These are phyloP conservation scores for Epinotia ramella DNA, from an alignment of 2,888 invertebrate species.

Conservation along the genomic window DNA sequence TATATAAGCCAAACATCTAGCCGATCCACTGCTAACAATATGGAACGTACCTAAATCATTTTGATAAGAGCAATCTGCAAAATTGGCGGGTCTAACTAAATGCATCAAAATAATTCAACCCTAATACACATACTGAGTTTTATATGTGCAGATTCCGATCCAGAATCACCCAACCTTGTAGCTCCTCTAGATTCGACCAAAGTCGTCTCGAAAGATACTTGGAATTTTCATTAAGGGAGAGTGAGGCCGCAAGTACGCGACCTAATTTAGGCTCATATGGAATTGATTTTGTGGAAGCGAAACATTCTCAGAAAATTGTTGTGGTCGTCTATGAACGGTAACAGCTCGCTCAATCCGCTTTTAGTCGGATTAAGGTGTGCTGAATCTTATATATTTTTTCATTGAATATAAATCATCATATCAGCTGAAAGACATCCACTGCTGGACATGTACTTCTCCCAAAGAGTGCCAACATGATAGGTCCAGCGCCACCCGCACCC, in stretches of 20 bases:
- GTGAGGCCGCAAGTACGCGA: slow-evolving; percentile 37
- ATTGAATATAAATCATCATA: too few species aligned
- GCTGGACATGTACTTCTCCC: too few species aligned
- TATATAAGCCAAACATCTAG: too few species aligned
- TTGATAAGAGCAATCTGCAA: neutral
- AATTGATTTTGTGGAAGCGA: slow-evolving; percentile 34
- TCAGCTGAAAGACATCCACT: too few species aligned
- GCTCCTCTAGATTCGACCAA: slow-evolving; percentile 22
- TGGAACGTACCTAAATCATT: too few species aligned
- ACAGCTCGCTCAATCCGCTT: neutral
- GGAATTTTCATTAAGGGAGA: slow-evolving; percentile 42
- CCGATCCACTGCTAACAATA: too few species aligned
- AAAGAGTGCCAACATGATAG: too few species aligned
- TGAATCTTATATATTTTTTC: neutral
- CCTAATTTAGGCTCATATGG: slow-evolving; percentile 39
- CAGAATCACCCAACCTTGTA: slow-evolving; percentile 1
- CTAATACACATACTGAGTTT: neutral
- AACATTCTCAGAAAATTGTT: slow-evolving; percentile 27
- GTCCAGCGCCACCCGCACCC: too few species aligned
- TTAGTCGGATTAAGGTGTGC: neutral
- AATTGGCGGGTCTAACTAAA: neutral
- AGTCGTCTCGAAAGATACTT: slow-evolving; percentile 37
- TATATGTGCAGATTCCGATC: neutral
- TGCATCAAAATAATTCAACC: neutral
- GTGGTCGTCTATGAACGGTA: neutral